Percentiles rank a stretch among this genome's conserved stretches.
phyloP scores from a whole-genome alignment of 2,797 vertebrate genomes.

The Hylomyscus alleni region DNA sequence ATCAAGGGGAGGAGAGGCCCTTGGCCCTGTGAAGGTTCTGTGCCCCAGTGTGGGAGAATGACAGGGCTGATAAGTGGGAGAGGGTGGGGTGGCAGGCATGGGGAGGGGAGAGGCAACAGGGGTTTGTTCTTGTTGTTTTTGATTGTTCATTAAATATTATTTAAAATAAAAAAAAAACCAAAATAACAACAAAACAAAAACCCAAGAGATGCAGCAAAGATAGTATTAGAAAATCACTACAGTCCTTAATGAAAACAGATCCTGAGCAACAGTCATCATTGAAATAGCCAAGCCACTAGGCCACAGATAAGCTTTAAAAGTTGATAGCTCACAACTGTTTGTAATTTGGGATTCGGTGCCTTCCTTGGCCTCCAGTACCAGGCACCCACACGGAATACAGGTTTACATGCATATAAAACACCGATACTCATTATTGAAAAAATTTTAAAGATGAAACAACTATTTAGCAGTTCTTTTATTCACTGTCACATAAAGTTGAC shows the following conservation, averaged over 20 bases:
- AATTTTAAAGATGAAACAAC: constrained; percentile 8
- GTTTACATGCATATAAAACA: neutral
- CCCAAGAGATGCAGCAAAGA: neutral
- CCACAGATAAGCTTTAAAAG: neutral
- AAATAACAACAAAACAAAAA: neutral
- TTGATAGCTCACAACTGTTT: neutral
- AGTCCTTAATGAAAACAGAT: neutral
- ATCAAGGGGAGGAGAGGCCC: too few relatives aligned
- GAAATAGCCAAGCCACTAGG: neutral
- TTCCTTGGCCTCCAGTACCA: neutral
- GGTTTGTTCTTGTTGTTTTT: too few relatives aligned
- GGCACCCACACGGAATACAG: neutral
- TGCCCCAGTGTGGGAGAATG: too few relatives aligned
- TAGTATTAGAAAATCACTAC: neutral
- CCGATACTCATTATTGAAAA: neutral
- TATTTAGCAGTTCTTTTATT: neutral
- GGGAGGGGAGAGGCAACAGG: too few relatives aligned
- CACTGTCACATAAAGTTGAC: neutral
- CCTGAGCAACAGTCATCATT: neutral
- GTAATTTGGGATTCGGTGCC: neutral
- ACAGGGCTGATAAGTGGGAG: too few relatives aligned
- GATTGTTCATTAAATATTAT: too few relatives aligned
- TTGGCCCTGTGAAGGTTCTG: too few relatives aligned
- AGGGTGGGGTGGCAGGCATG: too few relatives aligned
- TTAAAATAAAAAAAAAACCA: too few relatives aligned